phyloP scores from a whole-genome alignment of 2,797 vertebrate species.

The Phaenicophaeus curvirostris region DNA sequence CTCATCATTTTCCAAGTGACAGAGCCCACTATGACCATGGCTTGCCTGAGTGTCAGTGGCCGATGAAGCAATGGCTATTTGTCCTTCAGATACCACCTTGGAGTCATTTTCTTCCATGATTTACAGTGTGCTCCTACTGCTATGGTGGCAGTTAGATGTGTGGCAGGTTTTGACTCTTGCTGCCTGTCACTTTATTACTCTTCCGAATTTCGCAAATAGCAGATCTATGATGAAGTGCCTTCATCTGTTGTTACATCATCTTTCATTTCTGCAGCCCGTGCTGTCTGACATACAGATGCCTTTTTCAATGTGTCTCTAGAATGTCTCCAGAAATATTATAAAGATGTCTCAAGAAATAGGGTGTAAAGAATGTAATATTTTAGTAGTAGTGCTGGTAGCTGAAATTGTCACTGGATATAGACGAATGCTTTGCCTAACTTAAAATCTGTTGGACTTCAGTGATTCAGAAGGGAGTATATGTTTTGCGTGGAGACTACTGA shows the following conservation, averaged over 20 bases:
- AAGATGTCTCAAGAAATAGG: not conserved
- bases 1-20: not conserved
- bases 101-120: not conserved
- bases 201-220: not conserved
- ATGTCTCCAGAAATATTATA: not conserved
- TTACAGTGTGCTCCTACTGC: not conserved
- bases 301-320: slow-evolving; percentile 12
- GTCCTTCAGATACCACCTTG: slow-evolving; percentile 42
- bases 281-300: slow-evolving; percentile 32
- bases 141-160: not conserved
- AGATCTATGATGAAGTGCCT: slow-evolving; percentile 33
- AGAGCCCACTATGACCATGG: rapidly evolving
- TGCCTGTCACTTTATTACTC: slow-evolving; percentile 37
- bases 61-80: slow-evolving; percentile 53
- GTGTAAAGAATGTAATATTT: not conserved
- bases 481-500: not conserved
- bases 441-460: not conserved
- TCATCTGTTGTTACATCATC: slow-evolving; percentile 14
- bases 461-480: not conserved
- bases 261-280: not conserved
- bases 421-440: not conserved
- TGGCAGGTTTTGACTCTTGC: slow-evolving; percentile 48
- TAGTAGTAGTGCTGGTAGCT: not conserved
- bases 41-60: not conserved
- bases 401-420: not conserved